phyloP scores from a whole-genome alignment of 2,797 vertebrate genomes.

The Jordanella pulchra region DNA sequence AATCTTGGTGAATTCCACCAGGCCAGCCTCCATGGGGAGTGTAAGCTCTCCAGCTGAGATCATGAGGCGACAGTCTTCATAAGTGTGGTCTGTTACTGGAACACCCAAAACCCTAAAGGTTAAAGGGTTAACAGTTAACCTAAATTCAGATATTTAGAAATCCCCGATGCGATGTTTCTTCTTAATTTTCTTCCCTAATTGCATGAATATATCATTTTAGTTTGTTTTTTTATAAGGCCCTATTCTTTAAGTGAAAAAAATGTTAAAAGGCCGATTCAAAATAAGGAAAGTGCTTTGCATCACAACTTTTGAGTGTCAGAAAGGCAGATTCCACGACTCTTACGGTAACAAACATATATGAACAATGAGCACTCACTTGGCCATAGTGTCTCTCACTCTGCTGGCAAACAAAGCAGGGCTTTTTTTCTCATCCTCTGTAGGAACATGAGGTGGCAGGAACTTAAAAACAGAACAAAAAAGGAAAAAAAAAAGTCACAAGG shows the following conservation, averaged over 20 bases:
- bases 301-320: conserved; percentile 5
- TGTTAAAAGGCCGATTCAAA: background rate
- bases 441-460: conserved; percentile 90
- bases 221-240: background rate
- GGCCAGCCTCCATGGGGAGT: conserved; percentile 95
- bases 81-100: conserved; percentile 94
- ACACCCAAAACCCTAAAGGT: conserved; percentile 83
- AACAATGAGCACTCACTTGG: conserved; percentile 80
- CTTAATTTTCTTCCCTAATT: background rate
- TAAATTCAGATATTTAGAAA: background rate
- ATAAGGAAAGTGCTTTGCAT: conserved; percentile 3
- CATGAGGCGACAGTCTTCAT: conserved; percentile 97
- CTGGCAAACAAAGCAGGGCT: conserved; percentile 85
- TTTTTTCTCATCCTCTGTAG: conserved; percentile 89
- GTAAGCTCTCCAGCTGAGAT: conserved; percentile 95
- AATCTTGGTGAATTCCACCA: conserved; percentile 98
- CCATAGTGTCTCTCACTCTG: conserved; percentile 88
- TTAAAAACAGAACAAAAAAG: conserved; percentile 56
- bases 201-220: background rate
- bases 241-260: background rate
- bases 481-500: conserved; percentile 9
- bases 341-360: background rate
- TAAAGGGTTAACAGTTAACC: conserved; percentile 11
- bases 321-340: conserved; percentile 3
- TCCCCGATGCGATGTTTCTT: background rate